These are phyloP conservation scores for Diadromus collaris DNA, from an alignment of 2,888 invertebrate species.

Conservation along the genomic window DNA sequence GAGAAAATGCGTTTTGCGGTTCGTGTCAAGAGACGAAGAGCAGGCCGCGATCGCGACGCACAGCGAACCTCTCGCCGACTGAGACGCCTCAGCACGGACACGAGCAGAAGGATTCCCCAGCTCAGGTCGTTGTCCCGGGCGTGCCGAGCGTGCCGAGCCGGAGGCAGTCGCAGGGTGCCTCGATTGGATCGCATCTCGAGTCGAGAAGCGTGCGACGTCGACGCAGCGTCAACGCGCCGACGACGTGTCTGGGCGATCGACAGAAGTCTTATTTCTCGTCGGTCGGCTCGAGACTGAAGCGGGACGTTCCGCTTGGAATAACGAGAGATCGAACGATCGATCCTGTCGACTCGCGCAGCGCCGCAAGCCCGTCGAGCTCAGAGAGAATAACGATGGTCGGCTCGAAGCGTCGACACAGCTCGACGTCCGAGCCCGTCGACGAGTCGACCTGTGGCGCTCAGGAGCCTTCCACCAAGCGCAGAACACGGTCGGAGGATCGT, in stretches of 20 bases:
- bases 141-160: slow-evolving; percentile 21
- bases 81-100: slow-evolving; percentile 15
- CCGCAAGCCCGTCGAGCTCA: slow-evolving; percentile 20
- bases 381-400: slow-evolving; percentile 44
- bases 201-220: slow-evolving; percentile 49
- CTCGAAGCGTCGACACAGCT: slow-evolving; percentile 71
- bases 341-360: slow-evolving; percentile 6
- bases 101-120: slow-evolving; percentile 23
- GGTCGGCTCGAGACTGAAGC: slow-evolving; percentile 48
- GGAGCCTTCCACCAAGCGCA: slow-evolving; percentile 71
- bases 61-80: slow-evolving; percentile 5
- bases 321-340: slow-evolving; percentile 42
- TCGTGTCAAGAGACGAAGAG: slow-evolving; percentile 63
- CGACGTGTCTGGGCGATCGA: slow-evolving; percentile 42
- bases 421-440: slow-evolving; percentile 67
- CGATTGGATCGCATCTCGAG: slow-evolving; percentile 46
- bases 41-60: slow-evolving; percentile 47
- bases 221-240: slow-evolving; percentile 45
- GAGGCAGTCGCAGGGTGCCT: slow-evolving; percentile 21
- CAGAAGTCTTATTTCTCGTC: slow-evolving; percentile 41
- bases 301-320: slow-evolving; percentile 27
- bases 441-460: slow-evolving; percentile 50
- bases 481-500: slow-evolving; percentile 76
- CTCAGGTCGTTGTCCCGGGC: not conserved
- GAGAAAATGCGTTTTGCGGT: slow-evolving; percentile 65